Evolutionary conservation across 2,113 vertebrate genomes (phyloP), one percentile per base, ranked within the genome.

Genomic region (Lamprotornis superbus): DNA sequence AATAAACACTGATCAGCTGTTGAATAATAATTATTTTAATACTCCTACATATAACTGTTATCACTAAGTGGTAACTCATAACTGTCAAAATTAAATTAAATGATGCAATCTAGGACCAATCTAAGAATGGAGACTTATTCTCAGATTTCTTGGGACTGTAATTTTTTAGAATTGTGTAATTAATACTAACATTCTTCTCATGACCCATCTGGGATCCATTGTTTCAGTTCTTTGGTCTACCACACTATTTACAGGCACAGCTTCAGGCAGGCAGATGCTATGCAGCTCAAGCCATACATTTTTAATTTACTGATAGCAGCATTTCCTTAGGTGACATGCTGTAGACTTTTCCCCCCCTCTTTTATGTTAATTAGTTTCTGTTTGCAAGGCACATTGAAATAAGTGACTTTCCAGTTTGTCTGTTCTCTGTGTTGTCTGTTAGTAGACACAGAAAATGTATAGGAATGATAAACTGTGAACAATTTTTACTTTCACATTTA

Each of bases 301-400:
- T 96, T 95, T 96, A 88, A 96, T 96, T 70, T 89, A 76, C 39
- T 40, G 31, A 56, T 53, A 68, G 84, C 37, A 88, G 10, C 21
- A 65, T 78, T 92, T 93, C 71, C 89, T 83, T 83, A 65, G 47
- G 27, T 94, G 78, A 76, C 35, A 55, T 50, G 16, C 22, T 73
- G 67, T 15, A 82, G 46, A 53, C 20, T 76, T 89, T 55, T 10
- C 23, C 2, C 21, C 2, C 14, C 28, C 7, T 42, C 57, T 69
- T 56, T 91, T 50, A 64, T 35, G 46, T 68, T 84, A 76, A 92
- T 84, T 91, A 65, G 40, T 80, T 91, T 93, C 39, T 86, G 33
- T 83, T 95, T 88, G 12, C 50, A 83, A 85, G 21, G 23, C 53
- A 42, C 1, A 7, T 17, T 59, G 71, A 53, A 68, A 64, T 33